A percentile compares a stretch with the other conserved stretches of the same genome.
phyloP scores from a whole-genome alignment of 2,797 vertebrate species.

The Cirrhinus mrigala region DNA sequence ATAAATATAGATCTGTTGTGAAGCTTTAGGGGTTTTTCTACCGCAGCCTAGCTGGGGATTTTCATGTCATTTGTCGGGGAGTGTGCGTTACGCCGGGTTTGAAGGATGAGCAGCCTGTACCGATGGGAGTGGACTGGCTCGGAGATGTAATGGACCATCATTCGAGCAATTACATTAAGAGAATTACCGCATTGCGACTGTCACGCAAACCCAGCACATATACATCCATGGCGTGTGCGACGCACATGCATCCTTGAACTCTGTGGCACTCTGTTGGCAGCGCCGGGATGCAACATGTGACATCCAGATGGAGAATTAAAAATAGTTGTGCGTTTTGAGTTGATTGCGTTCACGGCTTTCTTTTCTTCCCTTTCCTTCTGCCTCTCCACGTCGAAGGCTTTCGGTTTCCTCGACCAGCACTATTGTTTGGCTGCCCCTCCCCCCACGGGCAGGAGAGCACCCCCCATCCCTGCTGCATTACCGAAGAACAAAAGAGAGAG shows the following conservation, averaged over 20 bases:
- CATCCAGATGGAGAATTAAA: constrained; percentile 43
- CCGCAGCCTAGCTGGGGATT: constrained; percentile 45
- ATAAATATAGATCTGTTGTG: constrained; percentile 45
- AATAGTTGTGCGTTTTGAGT: constrained; percentile 34
- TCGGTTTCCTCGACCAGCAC: constrained; percentile 80
- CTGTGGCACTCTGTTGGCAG: constrained; percentile 19
- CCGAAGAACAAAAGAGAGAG: constrained; percentile 85
- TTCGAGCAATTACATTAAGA: constrained; percentile 58
- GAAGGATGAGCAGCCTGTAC: constrained; percentile 54
- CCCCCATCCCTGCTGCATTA: constrained; percentile 79
- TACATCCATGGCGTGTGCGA: constrained; percentile 10
- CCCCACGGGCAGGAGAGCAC: constrained; percentile 72
- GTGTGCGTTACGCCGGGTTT: constrained; percentile 48
- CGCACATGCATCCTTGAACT: constrained; percentile 12
- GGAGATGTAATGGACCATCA: constrained; percentile 62
- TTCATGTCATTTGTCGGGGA: constrained; percentile 40
- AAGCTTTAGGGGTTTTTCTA: constrained; percentile 32
- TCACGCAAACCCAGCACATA: constrained; percentile 26
- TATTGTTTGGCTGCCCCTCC: constrained; percentile 83
- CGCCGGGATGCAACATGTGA: constrained; percentile 40
- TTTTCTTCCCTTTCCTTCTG: constrained; percentile 62
- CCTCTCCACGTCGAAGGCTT: constrained; percentile 77
- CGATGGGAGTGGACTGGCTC: constrained; percentile 48
- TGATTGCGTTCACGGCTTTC: constrained; percentile 62
- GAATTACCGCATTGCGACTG: constrained; percentile 64